phyloP scores from a whole-genome alignment of 1,140 invertebrate genomes.

The Pseudoatta argentina region DNA sequence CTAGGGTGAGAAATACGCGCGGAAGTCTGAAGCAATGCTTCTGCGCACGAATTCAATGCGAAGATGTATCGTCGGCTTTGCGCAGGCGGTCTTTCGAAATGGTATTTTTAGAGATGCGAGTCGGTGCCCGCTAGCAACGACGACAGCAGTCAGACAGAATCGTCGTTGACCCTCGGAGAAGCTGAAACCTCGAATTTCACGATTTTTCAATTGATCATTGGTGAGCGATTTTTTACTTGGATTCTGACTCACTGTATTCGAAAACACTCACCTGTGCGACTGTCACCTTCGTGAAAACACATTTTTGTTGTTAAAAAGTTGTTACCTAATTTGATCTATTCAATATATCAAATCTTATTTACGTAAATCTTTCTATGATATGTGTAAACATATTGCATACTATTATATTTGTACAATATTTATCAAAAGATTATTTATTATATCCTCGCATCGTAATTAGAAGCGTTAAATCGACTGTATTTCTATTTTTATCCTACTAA shows the following conservation, averaged over 20 bases:
- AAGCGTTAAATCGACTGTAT: neutral
- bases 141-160: slow-evolving; percentile 64
- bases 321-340: neutral
- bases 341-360: neutral
- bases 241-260: neutral
- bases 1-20: slow-evolving; percentile 12
- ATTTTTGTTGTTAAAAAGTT: neutral
- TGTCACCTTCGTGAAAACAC: neutral
- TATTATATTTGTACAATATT: neutral
- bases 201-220: slow-evolving; percentile 54
- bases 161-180: slow-evolving; percentile 66
- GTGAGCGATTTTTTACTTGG: slow-evolving; percentile 51
- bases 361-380: neutral
- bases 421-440: neutral
- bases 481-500: slow-evolving; percentile 6
- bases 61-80: slow-evolving; percentile 42
- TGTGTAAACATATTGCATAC: neutral
- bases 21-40: slow-evolving; percentile 44
- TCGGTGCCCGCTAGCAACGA: slow-evolving; percentile 64
- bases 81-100: slow-evolving; percentile 75
- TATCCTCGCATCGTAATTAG: neutral
- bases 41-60: slow-evolving; percentile 48
- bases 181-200: slow-evolving; percentile 51
- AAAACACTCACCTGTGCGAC: neutral
- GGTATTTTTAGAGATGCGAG: slow-evolving; percentile 76